Evolutionary conservation across 2,888 invertebrate species (phyloP).

Genomic region (Reticulitermes lucifugus): DNA sequence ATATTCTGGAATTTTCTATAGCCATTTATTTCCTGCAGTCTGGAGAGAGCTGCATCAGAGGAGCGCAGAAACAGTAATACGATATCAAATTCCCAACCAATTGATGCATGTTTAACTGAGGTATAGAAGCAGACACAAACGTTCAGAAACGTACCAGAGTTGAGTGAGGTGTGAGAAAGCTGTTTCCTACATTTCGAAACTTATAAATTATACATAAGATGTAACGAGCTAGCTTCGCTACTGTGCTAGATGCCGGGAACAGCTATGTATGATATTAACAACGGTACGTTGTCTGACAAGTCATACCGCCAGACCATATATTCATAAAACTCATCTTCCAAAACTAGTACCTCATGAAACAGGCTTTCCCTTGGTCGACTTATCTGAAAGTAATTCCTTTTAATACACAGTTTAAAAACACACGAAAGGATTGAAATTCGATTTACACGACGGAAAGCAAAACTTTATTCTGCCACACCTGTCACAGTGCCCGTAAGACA

Average conservation of each 20-base stretch:
- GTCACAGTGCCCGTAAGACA: too few relatives aligned
- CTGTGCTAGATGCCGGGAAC: not conserved
- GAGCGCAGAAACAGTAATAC: not conserved
- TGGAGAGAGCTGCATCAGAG: not conserved
- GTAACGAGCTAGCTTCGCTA: not conserved
- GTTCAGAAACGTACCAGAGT: not conserved
- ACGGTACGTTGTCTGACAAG: not conserved
- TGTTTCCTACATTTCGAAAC: not conserved
- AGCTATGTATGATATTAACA: not conserved
- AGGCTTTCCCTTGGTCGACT: not conserved
- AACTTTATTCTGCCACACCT: not conserved
- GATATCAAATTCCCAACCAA: not conserved
- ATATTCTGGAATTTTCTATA: too few relatives aligned
- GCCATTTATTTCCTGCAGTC: not conserved
- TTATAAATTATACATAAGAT: slow-evolving; percentile 26
- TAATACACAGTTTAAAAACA: not conserved
- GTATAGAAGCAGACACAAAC: not conserved
- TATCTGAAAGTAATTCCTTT: not conserved
- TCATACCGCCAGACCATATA: not conserved
- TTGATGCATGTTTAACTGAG: not conserved
- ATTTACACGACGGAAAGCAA: not conserved
- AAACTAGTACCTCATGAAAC: not conserved
- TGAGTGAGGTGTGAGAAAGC: slow-evolving; percentile 21
- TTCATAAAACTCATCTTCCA: not conserved
- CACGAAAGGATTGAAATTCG: not conserved